phyloP scores from a whole-genome alignment of 2,797 vertebrate species.

The Simalia tracyae region DNA sequence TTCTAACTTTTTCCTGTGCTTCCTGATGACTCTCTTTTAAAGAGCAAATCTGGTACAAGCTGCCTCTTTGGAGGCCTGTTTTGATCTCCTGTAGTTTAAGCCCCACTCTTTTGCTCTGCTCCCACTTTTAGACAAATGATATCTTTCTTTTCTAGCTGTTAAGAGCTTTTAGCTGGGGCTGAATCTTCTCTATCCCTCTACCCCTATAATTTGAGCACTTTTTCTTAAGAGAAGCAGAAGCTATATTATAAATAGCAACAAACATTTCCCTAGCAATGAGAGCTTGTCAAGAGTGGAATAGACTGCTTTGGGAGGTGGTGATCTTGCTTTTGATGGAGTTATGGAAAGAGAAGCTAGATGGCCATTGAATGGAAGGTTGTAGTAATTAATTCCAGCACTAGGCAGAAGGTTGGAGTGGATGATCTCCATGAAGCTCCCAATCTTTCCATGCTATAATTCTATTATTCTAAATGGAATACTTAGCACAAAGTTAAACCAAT shows the following conservation, averaged over 20 bases:
- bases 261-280: neutral
- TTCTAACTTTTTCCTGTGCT: accelerated
- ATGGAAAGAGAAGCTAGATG: neutral
- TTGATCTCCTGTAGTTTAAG: neutral
- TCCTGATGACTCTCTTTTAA: neutral
- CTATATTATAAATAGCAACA: neutral
- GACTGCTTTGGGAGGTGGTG: neutral
- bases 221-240: neutral
- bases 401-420: neutral
- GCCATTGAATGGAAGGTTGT: neutral
- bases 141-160: neutral
- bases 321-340: neutral
- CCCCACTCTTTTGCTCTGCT: neutral
- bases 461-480: neutral
- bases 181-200: neutral
- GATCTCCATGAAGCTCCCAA: neutral
- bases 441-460: neutral
- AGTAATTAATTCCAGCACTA: neutral
- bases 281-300: neutral
- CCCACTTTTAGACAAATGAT: neutral
- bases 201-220: neutral
- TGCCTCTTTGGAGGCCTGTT: neutral
- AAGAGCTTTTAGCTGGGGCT: neutral
- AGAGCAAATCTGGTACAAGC: neutral
- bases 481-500: neutral